Percentiles rank a stretch among this genome's conserved stretches.
Evolutionary conservation across 2,113 vertebrate species (phyloP).

Genomic region (Amazona guildingii): DNA sequence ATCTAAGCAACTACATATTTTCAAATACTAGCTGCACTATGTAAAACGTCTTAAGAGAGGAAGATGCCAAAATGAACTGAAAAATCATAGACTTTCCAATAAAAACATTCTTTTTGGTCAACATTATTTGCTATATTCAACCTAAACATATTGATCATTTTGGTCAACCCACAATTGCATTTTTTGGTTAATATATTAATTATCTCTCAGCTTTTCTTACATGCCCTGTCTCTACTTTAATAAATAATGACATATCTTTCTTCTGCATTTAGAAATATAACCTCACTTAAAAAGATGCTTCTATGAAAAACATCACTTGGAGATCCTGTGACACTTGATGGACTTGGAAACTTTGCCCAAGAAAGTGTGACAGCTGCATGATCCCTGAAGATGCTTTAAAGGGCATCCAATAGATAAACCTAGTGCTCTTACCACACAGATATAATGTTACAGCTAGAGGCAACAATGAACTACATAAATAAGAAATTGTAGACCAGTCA

Average conservation of each 20-base stretch:
- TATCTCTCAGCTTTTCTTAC: background rate
- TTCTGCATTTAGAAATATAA: background rate
- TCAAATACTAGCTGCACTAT: background rate
- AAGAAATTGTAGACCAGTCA: background rate
- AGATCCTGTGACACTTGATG: background rate
- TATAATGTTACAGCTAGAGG: background rate
- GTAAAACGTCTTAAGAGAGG: background rate
- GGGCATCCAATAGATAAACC: background rate
- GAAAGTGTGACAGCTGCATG: background rate
- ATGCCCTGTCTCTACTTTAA: background rate
- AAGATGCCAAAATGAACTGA: background rate
- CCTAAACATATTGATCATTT: background rate
- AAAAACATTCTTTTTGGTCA: slow-evolving; percentile 18
- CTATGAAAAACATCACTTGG: background rate
- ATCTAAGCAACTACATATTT: background rate
- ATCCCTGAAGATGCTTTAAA: background rate
- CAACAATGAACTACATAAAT: background rate
- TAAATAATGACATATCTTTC: background rate
- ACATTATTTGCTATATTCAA: slow-evolving; percentile 8
- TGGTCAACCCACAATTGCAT: background rate
- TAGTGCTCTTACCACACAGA: background rate
- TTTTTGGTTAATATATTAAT: background rate
- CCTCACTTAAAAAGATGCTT: background rate
- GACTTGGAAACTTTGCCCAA: background rate
- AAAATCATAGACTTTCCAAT: background rate